Evolutionary conservation across 2,113 vertebrate species (phyloP).

Genomic region (Pelmatolapia mariae): DNA sequence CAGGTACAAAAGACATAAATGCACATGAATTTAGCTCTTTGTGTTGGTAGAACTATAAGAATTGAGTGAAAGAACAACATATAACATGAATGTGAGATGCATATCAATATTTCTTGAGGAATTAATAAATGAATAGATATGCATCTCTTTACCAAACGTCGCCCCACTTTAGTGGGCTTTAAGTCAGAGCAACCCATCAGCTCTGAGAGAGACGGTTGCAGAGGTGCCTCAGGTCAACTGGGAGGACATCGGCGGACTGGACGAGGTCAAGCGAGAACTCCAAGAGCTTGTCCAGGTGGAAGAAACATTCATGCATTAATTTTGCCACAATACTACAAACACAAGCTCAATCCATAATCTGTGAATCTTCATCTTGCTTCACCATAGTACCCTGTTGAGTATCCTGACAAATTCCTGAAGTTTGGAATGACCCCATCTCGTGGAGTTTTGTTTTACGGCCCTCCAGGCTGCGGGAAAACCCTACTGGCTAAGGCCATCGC

Average conservation of each 20-base stretch:
- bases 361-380: neutral
- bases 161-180: slow-evolving; percentile 81
- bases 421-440: slow-evolving; percentile 98
- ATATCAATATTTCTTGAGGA: neutral
- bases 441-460: slow-evolving; percentile 93
- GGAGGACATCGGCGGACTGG: slow-evolving; percentile 93
- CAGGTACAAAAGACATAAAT: slow-evolving; percentile 66
- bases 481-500: slow-evolving; percentile 95
- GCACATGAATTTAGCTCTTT: neutral
- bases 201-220: slow-evolving; percentile 88
- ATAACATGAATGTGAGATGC: neutral
- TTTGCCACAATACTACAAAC: neutral
- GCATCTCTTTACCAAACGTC: neutral
- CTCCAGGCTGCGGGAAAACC: slow-evolving; percentile 94
- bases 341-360: neutral
- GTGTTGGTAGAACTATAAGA: neutral
- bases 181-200: slow-evolving; percentile 95
- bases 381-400: slow-evolving; percentile 87
- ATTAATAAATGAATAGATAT: slow-evolving; percentile 1
- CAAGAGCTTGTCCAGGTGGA: slow-evolving; percentile 93
- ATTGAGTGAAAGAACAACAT: neutral
- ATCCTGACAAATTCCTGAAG: slow-evolving; percentile 97
- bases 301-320: neutral
- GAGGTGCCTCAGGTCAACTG: slow-evolving; percentile 94
- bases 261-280: slow-evolving; percentile 93